Evolutionary conservation across 2,797 vertebrate genomes (phyloP).

Genomic region (Sebastes trivittatus): DNA sequence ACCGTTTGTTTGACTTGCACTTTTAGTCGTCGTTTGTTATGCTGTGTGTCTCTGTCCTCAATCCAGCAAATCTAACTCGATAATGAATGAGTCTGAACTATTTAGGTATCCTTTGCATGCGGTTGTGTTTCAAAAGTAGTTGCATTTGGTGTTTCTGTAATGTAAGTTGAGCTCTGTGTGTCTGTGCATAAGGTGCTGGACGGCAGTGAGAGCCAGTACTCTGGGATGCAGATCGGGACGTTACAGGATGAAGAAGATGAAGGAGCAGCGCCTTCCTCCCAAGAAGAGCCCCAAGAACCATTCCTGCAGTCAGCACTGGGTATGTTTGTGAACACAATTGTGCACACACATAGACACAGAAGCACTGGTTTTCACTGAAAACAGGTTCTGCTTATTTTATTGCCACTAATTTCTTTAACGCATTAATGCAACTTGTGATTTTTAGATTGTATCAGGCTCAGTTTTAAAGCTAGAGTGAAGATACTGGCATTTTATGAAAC

Average conservation of each 20-base stretch:
- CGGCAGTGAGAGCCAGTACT: slow-evolving; percentile 91
- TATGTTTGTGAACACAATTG: slow-evolving; percentile 62
- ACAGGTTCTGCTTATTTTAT: not conserved
- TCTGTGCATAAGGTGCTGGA: slow-evolving; percentile 88
- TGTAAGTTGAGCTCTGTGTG: slow-evolving; percentile 6
- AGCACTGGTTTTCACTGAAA: not conserved
- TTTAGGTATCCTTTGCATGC: slow-evolving; percentile 38
- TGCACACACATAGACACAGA: not conserved
- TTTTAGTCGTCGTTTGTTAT: slow-evolving; percentile 22
- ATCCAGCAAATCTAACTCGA: slow-evolving; percentile 30
- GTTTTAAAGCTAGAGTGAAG: too few species aligned
- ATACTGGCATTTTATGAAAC: too few species aligned
- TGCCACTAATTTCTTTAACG: too few species aligned
- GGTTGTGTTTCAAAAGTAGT: slow-evolving; percentile 9
- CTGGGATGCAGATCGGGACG: slow-evolving; percentile 91
- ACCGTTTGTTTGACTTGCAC: slow-evolving; percentile 38
- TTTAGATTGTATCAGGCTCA: too few species aligned
- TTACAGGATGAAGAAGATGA: slow-evolving; percentile 94
- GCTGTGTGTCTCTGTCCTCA: slow-evolving; percentile 24
- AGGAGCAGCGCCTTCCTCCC: slow-evolving; percentile 69
- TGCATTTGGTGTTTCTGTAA: not conserved
- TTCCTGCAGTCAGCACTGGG: slow-evolving; percentile 88
- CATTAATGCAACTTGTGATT: too few species aligned
- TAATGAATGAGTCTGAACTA: not conserved
- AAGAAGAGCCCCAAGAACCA: slow-evolving; percentile 80